A percentile compares a stretch with the other conserved stretches of the same genome.
Evolutionary conservation across 2,797 vertebrate species (phyloP).

Genomic region (Picus viridis): DNA sequence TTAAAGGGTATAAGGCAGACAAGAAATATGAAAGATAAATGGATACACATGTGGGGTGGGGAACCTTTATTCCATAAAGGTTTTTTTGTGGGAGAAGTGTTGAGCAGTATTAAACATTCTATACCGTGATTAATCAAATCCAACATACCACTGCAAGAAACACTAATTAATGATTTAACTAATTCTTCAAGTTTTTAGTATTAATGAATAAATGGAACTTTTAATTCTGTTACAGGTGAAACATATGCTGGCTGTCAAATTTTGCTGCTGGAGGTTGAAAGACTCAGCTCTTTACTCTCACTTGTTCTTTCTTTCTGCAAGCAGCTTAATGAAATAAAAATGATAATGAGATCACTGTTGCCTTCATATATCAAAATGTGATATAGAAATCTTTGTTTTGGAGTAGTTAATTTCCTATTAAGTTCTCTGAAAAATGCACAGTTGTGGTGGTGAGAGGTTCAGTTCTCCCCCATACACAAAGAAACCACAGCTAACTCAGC

Average conservation of each 20-base stretch:
- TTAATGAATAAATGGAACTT: conserved; percentile 73
- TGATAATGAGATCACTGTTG: not conserved
- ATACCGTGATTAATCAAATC: conserved; percentile 62
- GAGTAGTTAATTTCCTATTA: conserved; percentile 37
- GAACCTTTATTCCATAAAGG: not conserved
- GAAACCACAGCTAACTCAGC: no score
- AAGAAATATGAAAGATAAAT: not conserved
- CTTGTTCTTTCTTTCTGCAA: not conserved
- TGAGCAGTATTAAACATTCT: not conserved
- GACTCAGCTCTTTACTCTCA: not conserved
- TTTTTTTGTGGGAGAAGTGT: not conserved
- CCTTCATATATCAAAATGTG: not conserved
- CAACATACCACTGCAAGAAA: conserved; percentile 60
- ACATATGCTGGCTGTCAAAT: not conserved
- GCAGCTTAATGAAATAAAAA: not conserved
- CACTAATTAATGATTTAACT: conserved; percentile 77
- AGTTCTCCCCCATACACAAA: no score
- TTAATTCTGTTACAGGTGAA: not conserved
- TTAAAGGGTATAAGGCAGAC: not conserved
- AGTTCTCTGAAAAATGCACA: conserved; percentile 11
- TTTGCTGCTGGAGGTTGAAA: not conserved
- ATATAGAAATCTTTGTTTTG: not conserved
- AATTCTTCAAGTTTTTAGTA: conserved; percentile 65
- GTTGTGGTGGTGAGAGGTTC: not conserved
- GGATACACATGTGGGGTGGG: accelerated